Base-by-base conservation (phyloP, 2,113 vertebrate species). In the Zeus faber region DNA sequence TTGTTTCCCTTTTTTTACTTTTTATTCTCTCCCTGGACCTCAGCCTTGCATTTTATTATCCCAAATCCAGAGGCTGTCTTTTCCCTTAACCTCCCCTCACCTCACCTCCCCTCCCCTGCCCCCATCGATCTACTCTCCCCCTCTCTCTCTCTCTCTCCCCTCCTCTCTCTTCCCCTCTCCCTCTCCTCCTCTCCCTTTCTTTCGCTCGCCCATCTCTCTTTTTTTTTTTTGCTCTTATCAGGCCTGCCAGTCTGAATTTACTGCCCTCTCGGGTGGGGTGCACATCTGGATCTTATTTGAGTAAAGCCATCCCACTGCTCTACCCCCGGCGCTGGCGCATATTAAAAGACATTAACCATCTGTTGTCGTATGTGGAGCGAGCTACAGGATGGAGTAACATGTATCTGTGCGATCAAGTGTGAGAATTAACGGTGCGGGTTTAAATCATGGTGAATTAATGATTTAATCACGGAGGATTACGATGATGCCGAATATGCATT, bases 241-340 rank as follows among this genome's bases (percentile, higher is more conserved):
- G 87, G 58, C 58, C 79, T 83, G 82, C 79, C 74, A 88, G 70
- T 58, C 71, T 76, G 72, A 84, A 87, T 90, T 89, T 90, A 89
- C 83, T 76, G 79, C 85, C 74, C 79, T 68, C 81, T 77, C 84
- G 87, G 82, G 86, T 85, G 80, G 81, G 83, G 85, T 83, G 74
- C 85, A 90, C 89, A 91, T 91, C 89, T 91, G 89, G 89, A 85
- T 83, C 72, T 80, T 81, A 86, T 91, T 90, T 85, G 58, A 54
- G 70, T 61, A 64, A 81, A 80, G 64, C 76, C 73, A 79, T 82
- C 74, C 73, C 70, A 72, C 70, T 80, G 72, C 66, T 79, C 71
- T 62, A 54, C 39, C 18, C 18, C 16, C 62, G 45, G 25, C 61
- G 58, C 58, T 84, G 78, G 69, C 78, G 80, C 29, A 57, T 65